A percentile compares a stretch with the other conserved stretches of the same genome.
Evolutionary conservation across 64 coral and sea anemone genomes (phyloP).

Genomic region (Anthopleura sola): DNA sequence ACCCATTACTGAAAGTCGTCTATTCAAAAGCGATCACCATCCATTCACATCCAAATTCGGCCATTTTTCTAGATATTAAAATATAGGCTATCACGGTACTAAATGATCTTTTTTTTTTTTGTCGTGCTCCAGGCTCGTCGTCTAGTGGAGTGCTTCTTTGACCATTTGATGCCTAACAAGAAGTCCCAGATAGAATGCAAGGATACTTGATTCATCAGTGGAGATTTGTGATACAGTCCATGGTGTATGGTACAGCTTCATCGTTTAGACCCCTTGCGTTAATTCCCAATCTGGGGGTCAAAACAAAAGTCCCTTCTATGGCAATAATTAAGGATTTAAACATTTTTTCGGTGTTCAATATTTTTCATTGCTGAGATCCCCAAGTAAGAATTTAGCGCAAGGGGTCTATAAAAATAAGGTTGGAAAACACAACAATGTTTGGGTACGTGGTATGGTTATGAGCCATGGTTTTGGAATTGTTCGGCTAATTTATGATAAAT

Average conservation of each 20-base stretch:
- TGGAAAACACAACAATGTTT: no score
- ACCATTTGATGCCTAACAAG: conserved; percentile 43
- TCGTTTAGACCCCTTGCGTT: neutral
- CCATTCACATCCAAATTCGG: no score
- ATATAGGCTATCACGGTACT: neutral
- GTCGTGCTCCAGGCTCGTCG: conserved; percentile 23
- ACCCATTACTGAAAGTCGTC: neutral
- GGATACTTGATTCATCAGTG: neutral
- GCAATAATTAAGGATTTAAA: no score
- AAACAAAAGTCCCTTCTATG: neutral
- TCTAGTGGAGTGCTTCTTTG: conserved; percentile 56
- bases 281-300: neutral
- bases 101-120: no score
- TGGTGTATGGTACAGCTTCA: neutral
- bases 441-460: no score
- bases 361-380: neutral
- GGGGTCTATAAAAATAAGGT: no score
- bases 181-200: conserved; percentile 44
- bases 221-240: neutral
- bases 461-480: no score
- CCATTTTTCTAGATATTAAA: no score
- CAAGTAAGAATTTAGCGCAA: no score
- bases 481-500: no score
- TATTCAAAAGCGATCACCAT: neutral
- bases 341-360: no score